Percentiles rank a stretch among this genome's conserved stretches.
Conservation (phyloP, 2,888 invertebrate species). For the Drosophila limbata region DNA sequence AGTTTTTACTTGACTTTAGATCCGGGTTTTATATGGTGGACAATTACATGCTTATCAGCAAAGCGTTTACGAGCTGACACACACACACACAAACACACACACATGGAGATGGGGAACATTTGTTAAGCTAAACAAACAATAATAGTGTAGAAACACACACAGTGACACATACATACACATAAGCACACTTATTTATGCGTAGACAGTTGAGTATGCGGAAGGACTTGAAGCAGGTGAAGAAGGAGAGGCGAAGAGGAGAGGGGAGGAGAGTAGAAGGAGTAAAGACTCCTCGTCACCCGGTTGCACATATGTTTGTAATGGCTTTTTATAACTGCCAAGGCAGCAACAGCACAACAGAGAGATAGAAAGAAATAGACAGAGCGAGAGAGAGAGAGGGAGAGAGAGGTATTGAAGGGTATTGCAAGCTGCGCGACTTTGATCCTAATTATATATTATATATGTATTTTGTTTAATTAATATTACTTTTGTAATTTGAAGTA, state of each 20-base stretch:
- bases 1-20: neutral
- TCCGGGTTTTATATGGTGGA: neutral
- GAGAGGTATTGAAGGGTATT: slow-evolving; percentile 29
- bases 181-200: slow-evolving; percentile 6
- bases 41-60: slow-evolving; percentile 40
- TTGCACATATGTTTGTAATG: slow-evolving; percentile 79
- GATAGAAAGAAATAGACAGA: neutral
- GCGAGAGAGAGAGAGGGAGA: neutral
- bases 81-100: neutral
- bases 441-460: too few relatives aligned
- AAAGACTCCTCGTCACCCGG: slow-evolving; percentile 6
- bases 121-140: slow-evolving; percentile 53
- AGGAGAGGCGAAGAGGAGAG: neutral
- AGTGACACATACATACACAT: slow-evolving; percentile 14
- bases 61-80: slow-evolving; percentile 17
- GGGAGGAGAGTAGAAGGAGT: neutral
- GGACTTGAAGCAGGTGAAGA: slow-evolving; percentile 45
- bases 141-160: slow-evolving; percentile 6
- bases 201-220: slow-evolving; percentile 53
- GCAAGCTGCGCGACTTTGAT: neutral
- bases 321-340: slow-evolving; percentile 70
- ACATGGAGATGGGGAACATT: slow-evolving; percentile 43
- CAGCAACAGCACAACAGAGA: neutral
- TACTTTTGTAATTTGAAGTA: too few relatives aligned
- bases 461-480: too few relatives aligned